These are phyloP conservation scores for Drosophila engyochracea DNA, from an alignment of 2,888 invertebrate genomes.

Conservation along the genomic window DNA sequence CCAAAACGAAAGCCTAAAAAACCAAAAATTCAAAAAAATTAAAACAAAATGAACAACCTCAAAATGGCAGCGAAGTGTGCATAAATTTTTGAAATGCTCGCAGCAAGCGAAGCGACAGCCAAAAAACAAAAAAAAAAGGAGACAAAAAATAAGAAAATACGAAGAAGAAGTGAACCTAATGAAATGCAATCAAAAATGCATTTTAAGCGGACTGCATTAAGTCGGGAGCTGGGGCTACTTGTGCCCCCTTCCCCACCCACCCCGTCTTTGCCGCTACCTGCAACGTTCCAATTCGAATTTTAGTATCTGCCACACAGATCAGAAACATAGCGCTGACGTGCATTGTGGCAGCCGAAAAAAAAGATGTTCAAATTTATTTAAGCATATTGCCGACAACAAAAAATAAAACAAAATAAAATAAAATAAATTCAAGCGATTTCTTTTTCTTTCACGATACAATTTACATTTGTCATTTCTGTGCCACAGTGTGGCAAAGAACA, in stretches of 20 bases:
- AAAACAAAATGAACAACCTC: slow-evolving; percentile 70
- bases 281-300: slow-evolving; percentile 46
- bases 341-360: slow-evolving; percentile 38
- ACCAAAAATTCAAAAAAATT: slow-evolving; percentile 18
- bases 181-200: slow-evolving; percentile 81
- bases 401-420: slow-evolving; percentile 41
- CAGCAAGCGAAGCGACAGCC: slow-evolving; percentile 52
- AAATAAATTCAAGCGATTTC: slow-evolving; percentile 71
- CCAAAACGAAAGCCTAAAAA: slow-evolving; percentile 11
- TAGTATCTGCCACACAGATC: slow-evolving; percentile 69
- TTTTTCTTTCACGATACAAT: slow-evolving; percentile 54
- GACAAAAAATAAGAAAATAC: slow-evolving; percentile 22
- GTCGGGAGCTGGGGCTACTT: slow-evolving; percentile 44
- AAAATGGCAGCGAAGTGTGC: slow-evolving; percentile 79
- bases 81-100: slow-evolving; percentile 76
- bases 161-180: slow-evolving; percentile 55
- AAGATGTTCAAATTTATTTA: slow-evolving; percentile 75
- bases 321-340: slow-evolving; percentile 70
- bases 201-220: slow-evolving; percentile 77
- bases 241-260: background rate
- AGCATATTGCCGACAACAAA: slow-evolving; percentile 50
- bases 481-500: slow-evolving; percentile 48
- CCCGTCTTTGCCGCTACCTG: slow-evolving; percentile 5
- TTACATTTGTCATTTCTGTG: slow-evolving; percentile 73
- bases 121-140: slow-evolving; percentile 28